phyloP scores from a whole-genome alignment of 1,140 invertebrate genomes.

The Drosophila obscura region DNA sequence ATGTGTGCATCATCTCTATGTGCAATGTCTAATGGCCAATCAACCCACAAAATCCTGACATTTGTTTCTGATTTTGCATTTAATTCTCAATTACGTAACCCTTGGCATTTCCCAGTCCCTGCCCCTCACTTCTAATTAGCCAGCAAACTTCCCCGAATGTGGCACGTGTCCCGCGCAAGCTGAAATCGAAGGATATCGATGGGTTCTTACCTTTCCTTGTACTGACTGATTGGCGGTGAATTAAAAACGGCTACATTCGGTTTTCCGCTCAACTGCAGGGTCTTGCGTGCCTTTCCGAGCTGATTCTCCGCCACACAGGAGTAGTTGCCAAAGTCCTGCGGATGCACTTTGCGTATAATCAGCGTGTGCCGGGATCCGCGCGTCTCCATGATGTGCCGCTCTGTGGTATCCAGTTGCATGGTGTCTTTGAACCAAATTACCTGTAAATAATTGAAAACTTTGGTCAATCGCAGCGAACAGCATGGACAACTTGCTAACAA shows the following conservation, averaged over 20 bases:
- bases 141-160: not conserved
- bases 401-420: slow-evolving; percentile 88
- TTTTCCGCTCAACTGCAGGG: slow-evolving; percentile 88
- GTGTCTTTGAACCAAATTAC: slow-evolving; percentile 89
- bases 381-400: slow-evolving; percentile 87
- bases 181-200: too few species aligned
- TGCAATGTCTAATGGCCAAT: slow-evolving; percentile 16
- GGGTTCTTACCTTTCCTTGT: slow-evolving; percentile 85
- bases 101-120: not conserved
- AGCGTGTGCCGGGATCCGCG: slow-evolving; percentile 87
- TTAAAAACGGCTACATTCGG: slow-evolving; percentile 87
- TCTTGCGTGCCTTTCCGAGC: slow-evolving; percentile 87
- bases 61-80: slow-evolving; percentile 43
- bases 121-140: slow-evolving; percentile 19
- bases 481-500: slow-evolving; percentile 13
- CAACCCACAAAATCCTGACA: slow-evolving; percentile 5
- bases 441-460: slow-evolving; percentile 84
- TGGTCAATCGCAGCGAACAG: slow-evolving; percentile 68
- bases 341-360: slow-evolving; percentile 88
- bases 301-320: slow-evolving; percentile 88
- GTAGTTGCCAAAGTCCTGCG: slow-evolving; percentile 89
- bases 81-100: slow-evolving; percentile 29
- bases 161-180: slow-evolving; percentile 16
- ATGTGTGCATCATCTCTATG: slow-evolving; percentile 20
- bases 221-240: slow-evolving; percentile 86